A percentile compares a stretch with the other conserved stretches of the same genome.
Evolutionary conservation across 2,888 invertebrate genomes (phyloP).

Genomic region (Ellobium chinense): DNA sequence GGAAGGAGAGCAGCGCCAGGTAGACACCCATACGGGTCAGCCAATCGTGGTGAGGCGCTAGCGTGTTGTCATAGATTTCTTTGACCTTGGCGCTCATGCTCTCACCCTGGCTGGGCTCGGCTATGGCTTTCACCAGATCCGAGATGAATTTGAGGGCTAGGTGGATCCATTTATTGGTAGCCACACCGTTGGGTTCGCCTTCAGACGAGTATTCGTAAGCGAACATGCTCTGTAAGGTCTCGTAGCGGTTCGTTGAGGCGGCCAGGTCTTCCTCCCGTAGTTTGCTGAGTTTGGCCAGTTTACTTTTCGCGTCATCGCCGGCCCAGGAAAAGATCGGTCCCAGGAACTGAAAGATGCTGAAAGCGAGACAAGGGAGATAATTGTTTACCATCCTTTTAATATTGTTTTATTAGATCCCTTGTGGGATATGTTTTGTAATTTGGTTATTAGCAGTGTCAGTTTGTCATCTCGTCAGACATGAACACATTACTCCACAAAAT

Average conservation of each 20-base stretch:
- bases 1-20: slow-evolving; percentile 25
- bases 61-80: background rate
- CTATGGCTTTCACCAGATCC: background rate
- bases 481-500: background rate
- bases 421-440: too few relatives aligned
- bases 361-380: too few relatives aligned
- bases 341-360: slow-evolving; percentile 33
- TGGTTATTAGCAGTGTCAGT: too few relatives aligned
- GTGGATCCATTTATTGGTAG: slow-evolving; percentile 21
- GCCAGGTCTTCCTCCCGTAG: background rate
- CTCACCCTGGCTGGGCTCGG: background rate
- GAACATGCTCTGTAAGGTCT: slow-evolving; percentile 39
- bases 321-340: slow-evolving; percentile 28
- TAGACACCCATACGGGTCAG: slow-evolving; percentile 8
- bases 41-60: slow-evolving; percentile 38
- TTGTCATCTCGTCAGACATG: too few relatives aligned
- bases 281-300: background rate
- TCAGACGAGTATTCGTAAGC: slow-evolving; percentile 24
- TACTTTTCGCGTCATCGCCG: background rate
- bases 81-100: background rate
- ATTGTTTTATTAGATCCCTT: too few relatives aligned
- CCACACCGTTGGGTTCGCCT: slow-evolving; percentile 16
- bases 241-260: background rate
- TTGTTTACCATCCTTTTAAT: too few relatives aligned
- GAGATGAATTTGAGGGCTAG: slow-evolving; percentile 29